phyloP scores from a whole-genome alignment of 2,888 invertebrate genomes.

The Chirona hameri region DNA sequence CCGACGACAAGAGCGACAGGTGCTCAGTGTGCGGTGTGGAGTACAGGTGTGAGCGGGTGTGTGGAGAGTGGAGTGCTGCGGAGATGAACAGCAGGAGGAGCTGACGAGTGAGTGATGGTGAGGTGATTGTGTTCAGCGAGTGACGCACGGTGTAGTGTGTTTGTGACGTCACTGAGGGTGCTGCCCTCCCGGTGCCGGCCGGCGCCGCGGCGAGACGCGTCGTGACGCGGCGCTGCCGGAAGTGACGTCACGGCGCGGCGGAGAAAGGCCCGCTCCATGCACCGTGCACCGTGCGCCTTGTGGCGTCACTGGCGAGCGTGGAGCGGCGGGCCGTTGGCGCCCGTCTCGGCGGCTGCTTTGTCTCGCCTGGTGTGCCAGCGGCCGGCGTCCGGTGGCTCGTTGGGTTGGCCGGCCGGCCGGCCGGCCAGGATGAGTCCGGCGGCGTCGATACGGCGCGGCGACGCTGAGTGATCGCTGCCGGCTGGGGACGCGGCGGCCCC shows the following conservation, averaged over 20 bases:
- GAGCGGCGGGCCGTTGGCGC: neutral
- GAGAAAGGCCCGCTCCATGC: too few species aligned
- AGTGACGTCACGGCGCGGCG: neutral
- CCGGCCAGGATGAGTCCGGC: neutral
- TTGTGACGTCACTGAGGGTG: neutral
- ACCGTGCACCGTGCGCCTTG: too few species aligned
- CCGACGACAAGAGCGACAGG: neutral
- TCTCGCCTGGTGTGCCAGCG: neutral
- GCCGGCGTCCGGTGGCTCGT: neutral
- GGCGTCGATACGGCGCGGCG: too few species aligned
- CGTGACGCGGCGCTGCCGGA: neutral
- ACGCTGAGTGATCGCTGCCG: too few species aligned
- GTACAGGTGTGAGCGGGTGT: neutral
- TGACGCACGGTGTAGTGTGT: neutral
- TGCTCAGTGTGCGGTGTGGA: neutral
- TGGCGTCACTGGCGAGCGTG: neutral
- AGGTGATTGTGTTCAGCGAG: too few species aligned
- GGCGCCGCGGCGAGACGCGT: neutral
- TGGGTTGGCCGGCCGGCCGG: neutral
- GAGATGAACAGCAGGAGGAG: too few species aligned
- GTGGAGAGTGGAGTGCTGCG: neutral
- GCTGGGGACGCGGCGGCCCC: neutral
- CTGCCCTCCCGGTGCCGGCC: neutral
- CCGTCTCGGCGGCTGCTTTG: neutral
- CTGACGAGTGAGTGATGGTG: too few species aligned